Base-by-base conservation (phyloP, 2,888 invertebrate species). In the Tachina grossa region DNA sequence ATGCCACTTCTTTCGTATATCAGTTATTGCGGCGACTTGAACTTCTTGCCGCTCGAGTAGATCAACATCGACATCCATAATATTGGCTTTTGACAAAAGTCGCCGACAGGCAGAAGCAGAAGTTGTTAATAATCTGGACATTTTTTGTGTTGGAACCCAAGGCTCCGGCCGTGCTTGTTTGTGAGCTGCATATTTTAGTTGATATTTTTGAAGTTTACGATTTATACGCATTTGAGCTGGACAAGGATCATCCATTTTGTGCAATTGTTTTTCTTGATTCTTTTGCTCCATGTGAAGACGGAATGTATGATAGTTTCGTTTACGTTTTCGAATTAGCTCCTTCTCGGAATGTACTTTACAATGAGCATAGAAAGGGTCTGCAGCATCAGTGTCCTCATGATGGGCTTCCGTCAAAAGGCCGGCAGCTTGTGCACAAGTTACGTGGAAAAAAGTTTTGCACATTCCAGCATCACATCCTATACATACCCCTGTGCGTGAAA, bases 381-480 rank as follows among this genome's bases (percentile, higher is more conserved):
- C 98, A 89, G 97, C 97, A 89, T 97, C 97, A 0, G 95, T 96
- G 91, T 97, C 97, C 90, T 97, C 97, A 0, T 96, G 96, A 91
- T 97, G 97, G 0, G 98, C 97, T 92, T 99, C 98, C 0, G 98
- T 98, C 66, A 99, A 93, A 71, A 98, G 94, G 0, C 99, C 99
- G 89, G 98, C 97, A 47, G 97, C 95, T 93, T 99, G 98, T 1
- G 98, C 98, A 93, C 99, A 99, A 13, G 99, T 99, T 55, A 98
- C 98, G 92, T 99, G 99, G 92, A 99, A 99, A 93, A 97, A 98
- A 0, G 97, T 97, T 90, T 98, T 96, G 93, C 99, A 99, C 95
- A 99, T 96, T 41, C 99, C 99, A 11, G 99, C 99, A 93, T 99
- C 99, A 93, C 99, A 99, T 85, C 97, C 97, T 76, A 99, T 97